Evolutionary conservation across 2,113 vertebrate genomes (phyloP).

Genomic region (Thryonomys swinderianus): DNA sequence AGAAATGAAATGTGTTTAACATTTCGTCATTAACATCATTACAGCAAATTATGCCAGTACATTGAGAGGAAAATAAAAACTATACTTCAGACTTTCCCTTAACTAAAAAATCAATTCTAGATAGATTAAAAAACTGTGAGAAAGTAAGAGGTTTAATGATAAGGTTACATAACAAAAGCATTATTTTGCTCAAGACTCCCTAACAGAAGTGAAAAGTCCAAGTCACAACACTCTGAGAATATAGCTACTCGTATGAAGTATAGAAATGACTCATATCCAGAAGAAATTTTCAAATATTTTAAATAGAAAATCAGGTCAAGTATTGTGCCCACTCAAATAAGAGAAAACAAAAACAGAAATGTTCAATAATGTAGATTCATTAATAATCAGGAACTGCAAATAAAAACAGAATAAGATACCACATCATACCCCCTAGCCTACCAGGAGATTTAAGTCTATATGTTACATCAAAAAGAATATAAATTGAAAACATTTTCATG

Average conservation of each 20-base stretch:
- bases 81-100: not conserved
- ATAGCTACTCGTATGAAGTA: not conserved
- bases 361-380: not conserved
- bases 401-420: not conserved
- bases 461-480: not conserved
- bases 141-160: not conserved
- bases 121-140: conserved; percentile 11
- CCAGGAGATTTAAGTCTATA: not conserved
- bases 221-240: not conserved
- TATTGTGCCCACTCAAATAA: not conserved
- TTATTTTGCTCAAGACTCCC: not conserved
- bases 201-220: conserved; percentile 11
- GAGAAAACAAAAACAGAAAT: not conserved
- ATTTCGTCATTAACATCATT: no score
- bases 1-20: not conserved
- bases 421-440: not conserved
- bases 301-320: not conserved
- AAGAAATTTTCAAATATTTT: conserved; percentile 7
- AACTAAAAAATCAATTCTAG: not conserved
- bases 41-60: not conserved
- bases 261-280: not conserved
- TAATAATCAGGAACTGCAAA: conserved; percentile 11
- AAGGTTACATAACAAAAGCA: not conserved
- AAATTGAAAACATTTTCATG: not conserved
- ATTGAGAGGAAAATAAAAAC: not conserved